A percentile compares a stretch with the other conserved stretches of the same genome.
These are phyloP conservation scores for Chiropotes sagulatus DNA, from an alignment of 2,797 vertebrate species.

Conservation along the genomic window DNA sequence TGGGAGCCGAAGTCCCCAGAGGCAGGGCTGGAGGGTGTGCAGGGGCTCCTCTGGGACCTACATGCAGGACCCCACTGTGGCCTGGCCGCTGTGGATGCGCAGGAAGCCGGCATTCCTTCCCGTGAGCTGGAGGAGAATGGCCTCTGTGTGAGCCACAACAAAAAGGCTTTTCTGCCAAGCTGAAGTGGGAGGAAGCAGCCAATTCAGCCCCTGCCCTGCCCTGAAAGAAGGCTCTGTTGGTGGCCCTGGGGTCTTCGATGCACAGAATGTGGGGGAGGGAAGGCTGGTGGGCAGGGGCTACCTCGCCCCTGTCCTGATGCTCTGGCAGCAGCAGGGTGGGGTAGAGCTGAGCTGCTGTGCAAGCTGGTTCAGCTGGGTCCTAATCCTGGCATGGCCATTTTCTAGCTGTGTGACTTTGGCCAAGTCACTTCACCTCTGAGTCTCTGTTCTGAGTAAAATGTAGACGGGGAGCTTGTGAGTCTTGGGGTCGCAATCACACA, in stretches of 20 bases:
- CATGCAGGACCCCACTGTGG: not conserved
- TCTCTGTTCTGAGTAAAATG: not conserved
- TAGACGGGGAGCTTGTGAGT: not conserved
- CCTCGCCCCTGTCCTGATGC: not conserved
- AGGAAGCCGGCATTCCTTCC: conserved; percentile 66
- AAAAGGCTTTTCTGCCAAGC: conserved; percentile 77
- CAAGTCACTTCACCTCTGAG: not conserved
- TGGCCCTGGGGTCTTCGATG: not conserved
- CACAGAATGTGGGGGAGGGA: conserved; percentile 12
- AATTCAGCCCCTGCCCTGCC: not conserved
- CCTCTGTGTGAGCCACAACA: conserved; percentile 73
- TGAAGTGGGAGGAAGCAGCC: conserved; percentile 32
- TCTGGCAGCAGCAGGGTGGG: not conserved
- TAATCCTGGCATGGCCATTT: not conserved
- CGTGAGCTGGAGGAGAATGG: conserved; percentile 60
- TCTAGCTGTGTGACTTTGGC: conserved; percentile 19
- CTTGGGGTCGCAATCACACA: not conserved
- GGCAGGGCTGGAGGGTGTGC: not conserved
- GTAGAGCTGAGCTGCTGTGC: not conserved
- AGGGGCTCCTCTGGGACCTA: not conserved
- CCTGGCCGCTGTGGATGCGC: conserved; percentile 25
- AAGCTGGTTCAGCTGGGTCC: not conserved
- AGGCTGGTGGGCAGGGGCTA: not conserved
- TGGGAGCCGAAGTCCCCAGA: not conserved
- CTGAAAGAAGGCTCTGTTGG: conserved; percentile 74